A percentile compares a stretch with the other conserved stretches of the same genome.
phyloP scores from a whole-genome alignment of 2,888 invertebrate genomes.

The Hemicrepidius hirtus region DNA sequence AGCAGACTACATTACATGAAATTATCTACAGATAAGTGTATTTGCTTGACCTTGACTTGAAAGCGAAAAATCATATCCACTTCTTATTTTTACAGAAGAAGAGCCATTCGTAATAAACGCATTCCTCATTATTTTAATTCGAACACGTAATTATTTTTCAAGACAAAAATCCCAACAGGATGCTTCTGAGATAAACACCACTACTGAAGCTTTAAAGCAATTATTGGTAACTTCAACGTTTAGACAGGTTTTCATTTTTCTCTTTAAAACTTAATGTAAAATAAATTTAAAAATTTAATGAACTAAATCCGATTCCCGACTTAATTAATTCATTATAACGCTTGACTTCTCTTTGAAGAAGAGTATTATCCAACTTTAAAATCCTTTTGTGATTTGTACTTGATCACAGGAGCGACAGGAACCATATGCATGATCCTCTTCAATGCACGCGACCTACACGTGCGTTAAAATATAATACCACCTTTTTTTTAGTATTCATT shows the following conservation, averaged over 20 bases:
- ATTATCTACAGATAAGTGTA: slow-evolving; percentile 58
- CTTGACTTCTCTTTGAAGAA: slow-evolving; percentile 4
- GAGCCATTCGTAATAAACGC: slow-evolving; percentile 1
- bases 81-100: neutral
- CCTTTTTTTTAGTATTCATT: neutral
- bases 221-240: neutral
- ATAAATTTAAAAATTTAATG: slow-evolving; percentile 1
- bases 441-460: slow-evolving; percentile 27
- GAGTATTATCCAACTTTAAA: neutral
- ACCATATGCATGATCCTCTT: slow-evolving; percentile 35
- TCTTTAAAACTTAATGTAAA: neutral
- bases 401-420: slow-evolving; percentile 4
- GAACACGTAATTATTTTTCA: slow-evolving; percentile 4
- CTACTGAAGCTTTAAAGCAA: neutral
- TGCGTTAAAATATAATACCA: slow-evolving; percentile 22
- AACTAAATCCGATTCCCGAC: slow-evolving; percentile 1
- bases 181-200: neutral
- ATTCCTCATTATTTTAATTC: slow-evolving; percentile 22
- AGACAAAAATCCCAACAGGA: neutral
- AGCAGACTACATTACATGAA: slow-evolving; percentile 65
- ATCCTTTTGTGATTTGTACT: slow-evolving; percentile 27
- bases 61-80: slow-evolving; percentile 17
- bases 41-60: slow-evolving; percentile 34
- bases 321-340: slow-evolving; percentile 24
- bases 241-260: neutral